phyloP scores from a whole-genome alignment of 2,888 invertebrate species.

The Lottia scabra region DNA sequence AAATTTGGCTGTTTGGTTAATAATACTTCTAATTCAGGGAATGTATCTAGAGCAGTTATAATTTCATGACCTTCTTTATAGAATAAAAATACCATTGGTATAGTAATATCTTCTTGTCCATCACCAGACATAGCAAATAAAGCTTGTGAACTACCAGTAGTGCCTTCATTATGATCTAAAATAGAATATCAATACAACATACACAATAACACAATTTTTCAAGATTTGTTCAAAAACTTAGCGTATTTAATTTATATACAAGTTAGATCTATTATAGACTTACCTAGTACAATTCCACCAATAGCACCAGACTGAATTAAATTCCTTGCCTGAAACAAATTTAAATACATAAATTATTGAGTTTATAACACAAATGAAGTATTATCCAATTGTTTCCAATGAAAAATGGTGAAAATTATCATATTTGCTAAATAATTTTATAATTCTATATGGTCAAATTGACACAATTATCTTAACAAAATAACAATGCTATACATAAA shows the following conservation, averaged over 20 bases:
- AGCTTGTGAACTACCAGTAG: slow-evolving; percentile 81
- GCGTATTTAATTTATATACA: too few species aligned
- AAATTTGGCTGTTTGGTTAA: slow-evolving; percentile 35
- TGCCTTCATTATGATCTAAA: slow-evolving; percentile 78
- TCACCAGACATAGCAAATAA: slow-evolving; percentile 98
- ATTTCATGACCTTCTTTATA: slow-evolving; percentile 81
- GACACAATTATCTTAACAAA: too few species aligned
- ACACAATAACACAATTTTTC: too few species aligned
- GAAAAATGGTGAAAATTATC: too few species aligned
- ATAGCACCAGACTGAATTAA: slow-evolving; percentile 86
- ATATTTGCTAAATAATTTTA: background rate
- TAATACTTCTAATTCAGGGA: slow-evolving; percentile 74
- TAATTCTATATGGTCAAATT: background rate
- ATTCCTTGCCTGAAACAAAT: slow-evolving; percentile 76
- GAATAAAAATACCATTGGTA: slow-evolving; percentile 93
- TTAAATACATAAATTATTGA: background rate
- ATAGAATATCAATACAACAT: background rate
- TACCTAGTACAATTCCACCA: slow-evolving; percentile 82
- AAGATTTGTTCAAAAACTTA: too few species aligned
- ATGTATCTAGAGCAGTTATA: slow-evolving; percentile 73
- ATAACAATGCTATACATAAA: too few species aligned
- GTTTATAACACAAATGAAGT: too few species aligned
- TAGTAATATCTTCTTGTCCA: slow-evolving; percentile 84
- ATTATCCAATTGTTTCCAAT: too few species aligned
- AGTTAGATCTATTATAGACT: too few species aligned